Evolutionary conservation across 1,140 invertebrate genomes (phyloP), one percentile per base, ranked within the genome.

Genomic region (Marisa cornuarietis): DNA sequence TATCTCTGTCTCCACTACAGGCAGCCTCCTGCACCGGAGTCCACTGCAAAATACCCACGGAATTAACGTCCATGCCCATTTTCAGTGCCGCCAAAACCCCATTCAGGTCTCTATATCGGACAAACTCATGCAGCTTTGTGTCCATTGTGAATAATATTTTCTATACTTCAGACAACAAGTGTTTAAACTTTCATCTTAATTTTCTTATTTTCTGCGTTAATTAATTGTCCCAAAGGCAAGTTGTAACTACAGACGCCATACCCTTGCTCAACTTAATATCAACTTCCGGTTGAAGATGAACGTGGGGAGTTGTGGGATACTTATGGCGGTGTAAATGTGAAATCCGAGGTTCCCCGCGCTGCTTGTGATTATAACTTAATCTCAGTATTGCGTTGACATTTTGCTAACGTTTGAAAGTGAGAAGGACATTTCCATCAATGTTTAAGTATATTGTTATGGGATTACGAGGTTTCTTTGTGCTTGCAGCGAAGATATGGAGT

Each of bases 391-490:
- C 42, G 11, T 68, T 68, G 31, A 68, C 51, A n/a, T 65, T 76
- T 76, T 63, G 31, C 58, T 26, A 31, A 22, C 62, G 4, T 0
- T 76, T 8, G 26, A 31, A 24, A 63, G 58, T 62, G 74, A 51
- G 9, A 77, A 31, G 54, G 65, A 77, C 24, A 77, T 54, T 81
- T 77, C 80, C 75, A 87, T 90, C 85, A 95, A 98, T 98, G 96
- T 95, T 96, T 94, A 97, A 97, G 92, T 95, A 96, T 94, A 94
- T 97, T 94, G 96, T 97, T 94, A 98, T 97, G 96, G 96, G 96
- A 93, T 95, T 98, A 93, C 95, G 96, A 93, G 95, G 96, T 93
- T 97, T 98, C 92, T 94, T 97, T 93, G 93, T 97, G 91, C 93
- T 98, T 91, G 96, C 96, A 90, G 96, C 96, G 89, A 97, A 96